phyloP scores from a whole-genome alignment of 1,140 invertebrate species.

The Drosophila pseudoananassae region DNA sequence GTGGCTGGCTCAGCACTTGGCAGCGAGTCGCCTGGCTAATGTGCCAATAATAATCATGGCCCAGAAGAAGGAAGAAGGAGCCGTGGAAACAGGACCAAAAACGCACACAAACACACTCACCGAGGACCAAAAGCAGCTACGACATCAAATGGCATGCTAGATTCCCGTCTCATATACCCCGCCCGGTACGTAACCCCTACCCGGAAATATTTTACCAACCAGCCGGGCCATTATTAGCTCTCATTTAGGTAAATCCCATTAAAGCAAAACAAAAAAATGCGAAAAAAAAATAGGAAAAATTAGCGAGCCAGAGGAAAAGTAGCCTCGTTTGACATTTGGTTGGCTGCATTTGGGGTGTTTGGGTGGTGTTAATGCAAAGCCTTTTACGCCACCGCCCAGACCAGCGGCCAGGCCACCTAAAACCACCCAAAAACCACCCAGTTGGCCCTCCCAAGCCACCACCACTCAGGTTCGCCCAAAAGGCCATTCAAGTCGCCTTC shows the following conservation, averaged over 20 bases:
- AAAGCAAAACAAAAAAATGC: slow-evolving; percentile 39
- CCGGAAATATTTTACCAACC: slow-evolving; percentile 73
- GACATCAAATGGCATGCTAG: slow-evolving; percentile 77
- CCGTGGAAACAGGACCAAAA: slow-evolving; percentile 7
- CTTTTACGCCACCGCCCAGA: slow-evolving; percentile 42
- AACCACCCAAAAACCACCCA: slow-evolving; percentile 30
- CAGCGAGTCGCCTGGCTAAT: slow-evolving; percentile 65
- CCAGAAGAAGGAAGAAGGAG: slow-evolving; percentile 35
- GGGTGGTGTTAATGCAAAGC: slow-evolving; percentile 72
- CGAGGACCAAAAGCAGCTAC: slow-evolving; percentile 9
- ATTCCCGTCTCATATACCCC: slow-evolving; percentile 39
- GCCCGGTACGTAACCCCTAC: slow-evolving; percentile 16
- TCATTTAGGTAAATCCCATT: slow-evolving; percentile 81
- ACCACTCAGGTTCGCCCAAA: slow-evolving; percentile 42
- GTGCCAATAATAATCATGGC: slow-evolving; percentile 81
- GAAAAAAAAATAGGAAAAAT: slow-evolving; percentile 15
- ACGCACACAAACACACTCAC: slow-evolving; percentile 1
- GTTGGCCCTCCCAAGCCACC: slow-evolving; percentile 6
- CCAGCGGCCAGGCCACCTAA: slow-evolving; percentile 15
- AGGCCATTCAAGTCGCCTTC: slow-evolving; percentile 44
- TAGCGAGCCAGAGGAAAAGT: slow-evolving; percentile 10
- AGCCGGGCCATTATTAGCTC: slow-evolving; percentile 72
- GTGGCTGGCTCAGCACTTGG: slow-evolving; percentile 68
- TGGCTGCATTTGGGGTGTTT: slow-evolving; percentile 69
- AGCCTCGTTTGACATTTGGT: slow-evolving; percentile 69